Base-by-base conservation (phyloP, 1,140 invertebrate species). In the Nephila pilipes region DNA sequence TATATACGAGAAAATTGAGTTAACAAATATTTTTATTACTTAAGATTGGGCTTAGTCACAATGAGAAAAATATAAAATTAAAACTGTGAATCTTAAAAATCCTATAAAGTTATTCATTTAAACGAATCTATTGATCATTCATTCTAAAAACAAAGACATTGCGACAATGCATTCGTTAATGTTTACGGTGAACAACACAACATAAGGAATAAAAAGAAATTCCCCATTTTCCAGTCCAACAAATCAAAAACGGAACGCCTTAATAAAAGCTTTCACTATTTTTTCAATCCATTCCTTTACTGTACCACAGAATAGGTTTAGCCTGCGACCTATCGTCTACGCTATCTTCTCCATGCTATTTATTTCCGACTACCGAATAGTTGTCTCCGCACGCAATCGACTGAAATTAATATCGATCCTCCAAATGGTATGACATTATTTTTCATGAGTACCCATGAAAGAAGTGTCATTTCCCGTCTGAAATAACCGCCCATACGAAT, bases 391-490 rank as follows among this genome's bases (percentile, higher is more conserved):
- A 69, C 65, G 65, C 65, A 69, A 25, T 29, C 5, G 29, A 32
- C 14, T 32, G 14, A 32, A 69, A 29, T 69, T 69, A 69, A 69
- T 69, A 69, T 69, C 65, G 65, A 69, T 29, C 65, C 29, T n/a
- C 25, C 65, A 69, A 46, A 32, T 69, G 65, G 65, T 32, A 69
- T 32, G 65, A 69, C 25, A 69, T 69, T 69, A 69, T 32, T 69
- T 69, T 69, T 69, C 14, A 69, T 20, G 46, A 69, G 29, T 32
- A 69, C 29, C 29, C 65, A 18, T 29, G 12, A 14, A 69, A 69
- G 65, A 69, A 25, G 14, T 69, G 65, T 18, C 65, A 69, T 69
- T 69, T 69, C 29, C 65, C 65, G 65, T 69, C 25, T 69, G n/a
- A 16, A 18, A 69, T 5, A 69, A 69, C 25, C 65, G n/a, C 65